A percentile compares a stretch with the other conserved stretches of the same genome.
These are phyloP conservation scores for Coronaproctus castanopsis DNA, from an alignment of 2,888 invertebrate species.

Conservation along the genomic window DNA sequence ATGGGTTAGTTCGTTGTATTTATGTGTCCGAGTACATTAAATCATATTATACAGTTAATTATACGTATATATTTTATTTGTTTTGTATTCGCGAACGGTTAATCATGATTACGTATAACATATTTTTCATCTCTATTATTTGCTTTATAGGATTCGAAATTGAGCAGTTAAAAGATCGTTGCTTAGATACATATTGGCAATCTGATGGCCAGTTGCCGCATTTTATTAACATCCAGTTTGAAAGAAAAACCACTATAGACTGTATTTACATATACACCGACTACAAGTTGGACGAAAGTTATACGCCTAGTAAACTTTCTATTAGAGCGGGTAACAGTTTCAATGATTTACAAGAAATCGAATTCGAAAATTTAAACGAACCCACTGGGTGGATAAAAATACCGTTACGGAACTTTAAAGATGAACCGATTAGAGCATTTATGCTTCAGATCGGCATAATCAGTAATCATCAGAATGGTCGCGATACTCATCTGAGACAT, in stretches of 20 bases:
- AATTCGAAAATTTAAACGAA: conserved; percentile 79
- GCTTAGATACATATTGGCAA: conserved; percentile 97
- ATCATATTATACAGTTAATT: too few species aligned
- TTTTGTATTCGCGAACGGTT: too few species aligned
- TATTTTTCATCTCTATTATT: too few species aligned
- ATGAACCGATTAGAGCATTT: conserved; percentile 76
- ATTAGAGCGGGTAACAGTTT: conserved; percentile 87
- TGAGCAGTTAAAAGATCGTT: conserved; percentile 83
- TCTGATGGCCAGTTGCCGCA: conserved; percentile 97
- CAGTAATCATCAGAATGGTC: conserved; percentile 95
- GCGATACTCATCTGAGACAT: conserved; percentile 94
- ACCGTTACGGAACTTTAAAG: conserved; percentile 69
- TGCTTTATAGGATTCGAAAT: conserved; percentile 76
- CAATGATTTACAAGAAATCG: conserved; percentile 88
- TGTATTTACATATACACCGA: conserved; percentile 95
- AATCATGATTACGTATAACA: too few species aligned
- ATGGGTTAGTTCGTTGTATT: too few species aligned
- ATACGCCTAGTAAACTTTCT: conserved; percentile 86
- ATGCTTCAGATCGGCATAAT: conserved; percentile 92
- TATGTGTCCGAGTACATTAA: too few species aligned
- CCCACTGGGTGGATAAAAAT: conserved; percentile 94
- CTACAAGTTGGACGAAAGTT: conserved; percentile 95
- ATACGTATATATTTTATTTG: too few species aligned
- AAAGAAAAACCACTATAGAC: conserved; percentile 79
- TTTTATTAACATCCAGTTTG: conserved; percentile 89